phyloP scores from a whole-genome alignment of 2,113 vertebrate genomes.

The Forbesichthys agassizii region DNA sequence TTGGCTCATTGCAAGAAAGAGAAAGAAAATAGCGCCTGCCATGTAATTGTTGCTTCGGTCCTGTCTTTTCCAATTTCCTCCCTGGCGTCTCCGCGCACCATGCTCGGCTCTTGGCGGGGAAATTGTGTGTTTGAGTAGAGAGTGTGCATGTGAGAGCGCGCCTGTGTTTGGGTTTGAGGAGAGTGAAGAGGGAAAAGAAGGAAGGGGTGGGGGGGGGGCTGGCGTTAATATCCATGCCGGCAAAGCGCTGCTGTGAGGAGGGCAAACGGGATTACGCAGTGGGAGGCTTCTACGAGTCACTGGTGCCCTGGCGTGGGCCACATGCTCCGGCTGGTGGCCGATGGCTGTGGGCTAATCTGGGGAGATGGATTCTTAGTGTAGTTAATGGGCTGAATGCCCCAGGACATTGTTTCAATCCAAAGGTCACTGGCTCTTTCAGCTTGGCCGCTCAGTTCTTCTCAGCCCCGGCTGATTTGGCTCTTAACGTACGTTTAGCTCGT shows the following conservation, averaged over 20 bases:
- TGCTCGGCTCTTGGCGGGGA: not conserved
- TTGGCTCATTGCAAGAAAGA: constrained; percentile 2
- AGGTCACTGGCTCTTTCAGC: constrained; percentile 54
- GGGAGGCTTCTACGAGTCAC: constrained; percentile 37
- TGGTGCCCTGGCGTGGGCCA: constrained; percentile 17
- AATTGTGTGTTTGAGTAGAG: constrained; percentile 2
- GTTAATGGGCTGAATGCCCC: constrained; percentile 60
- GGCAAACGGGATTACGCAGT: constrained; percentile 45
- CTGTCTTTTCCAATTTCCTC: constrained; percentile 20
- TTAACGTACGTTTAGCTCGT: constrained; percentile 11
- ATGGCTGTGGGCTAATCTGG: constrained; percentile 54
- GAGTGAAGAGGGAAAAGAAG: not conserved
- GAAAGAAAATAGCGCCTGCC: not conserved
- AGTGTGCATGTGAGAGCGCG: not conserved
- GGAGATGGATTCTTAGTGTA: constrained; percentile 51
- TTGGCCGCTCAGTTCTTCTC: constrained; percentile 29
- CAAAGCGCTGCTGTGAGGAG: constrained; percentile 15
- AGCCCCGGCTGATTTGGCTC: constrained; percentile 43
- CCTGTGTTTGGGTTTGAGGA: not conserved
- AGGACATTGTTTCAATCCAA: constrained; percentile 64
- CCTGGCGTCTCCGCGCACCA: not conserved
- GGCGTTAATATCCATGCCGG: constrained; percentile 15
- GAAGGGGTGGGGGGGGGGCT: not conserved
- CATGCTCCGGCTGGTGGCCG: constrained; percentile 29
- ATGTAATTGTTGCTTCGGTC: constrained; percentile 12